These are phyloP conservation scores for Stylophora pistillata DNA, from an alignment of 64 coral and sea anemone species.

Conservation along the genomic window DNA sequence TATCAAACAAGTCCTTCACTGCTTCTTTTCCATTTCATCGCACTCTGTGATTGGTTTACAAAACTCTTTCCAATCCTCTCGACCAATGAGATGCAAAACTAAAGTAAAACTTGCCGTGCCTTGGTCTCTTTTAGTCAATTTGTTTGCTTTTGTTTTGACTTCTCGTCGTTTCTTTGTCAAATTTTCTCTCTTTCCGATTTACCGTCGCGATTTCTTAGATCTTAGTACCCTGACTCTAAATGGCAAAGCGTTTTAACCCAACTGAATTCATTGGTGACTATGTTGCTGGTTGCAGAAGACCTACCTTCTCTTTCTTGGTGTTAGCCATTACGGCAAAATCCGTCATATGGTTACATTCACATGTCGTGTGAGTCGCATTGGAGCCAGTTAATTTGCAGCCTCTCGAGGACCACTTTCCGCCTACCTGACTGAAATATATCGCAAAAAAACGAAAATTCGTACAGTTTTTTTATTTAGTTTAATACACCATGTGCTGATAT, in stretches of 20 bases:
- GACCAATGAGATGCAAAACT: neutral
- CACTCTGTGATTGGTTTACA: too few species aligned
- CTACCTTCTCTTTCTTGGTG: constrained; percentile 64
- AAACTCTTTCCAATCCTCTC: too few species aligned
- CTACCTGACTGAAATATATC: constrained; percentile 1
- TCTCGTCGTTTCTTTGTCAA: too few species aligned
- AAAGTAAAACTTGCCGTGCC: neutral
- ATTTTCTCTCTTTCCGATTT: too few species aligned
- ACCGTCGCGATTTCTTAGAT: too few species aligned
- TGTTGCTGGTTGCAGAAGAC: neutral
- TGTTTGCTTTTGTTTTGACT: too few species aligned
- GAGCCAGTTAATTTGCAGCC: constrained; percentile 56
- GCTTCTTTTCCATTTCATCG: too few species aligned
- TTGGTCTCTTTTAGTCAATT: too few species aligned
- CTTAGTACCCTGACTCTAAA: too few species aligned
- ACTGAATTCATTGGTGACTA: neutral
- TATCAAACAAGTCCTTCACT: too few species aligned
- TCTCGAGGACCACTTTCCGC: constrained; percentile 53
- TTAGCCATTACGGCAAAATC: constrained; percentile 63
- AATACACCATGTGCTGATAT: neutral
- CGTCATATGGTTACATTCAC: constrained; percentile 80
- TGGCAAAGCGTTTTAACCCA: too few species aligned
- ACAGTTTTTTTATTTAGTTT: neutral
- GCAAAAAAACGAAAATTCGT: neutral
- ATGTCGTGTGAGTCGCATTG: constrained; percentile 67